Conservation (phyloP, 2,113 vertebrate genomes). For the Benitochromis conjunctus region DNA sequence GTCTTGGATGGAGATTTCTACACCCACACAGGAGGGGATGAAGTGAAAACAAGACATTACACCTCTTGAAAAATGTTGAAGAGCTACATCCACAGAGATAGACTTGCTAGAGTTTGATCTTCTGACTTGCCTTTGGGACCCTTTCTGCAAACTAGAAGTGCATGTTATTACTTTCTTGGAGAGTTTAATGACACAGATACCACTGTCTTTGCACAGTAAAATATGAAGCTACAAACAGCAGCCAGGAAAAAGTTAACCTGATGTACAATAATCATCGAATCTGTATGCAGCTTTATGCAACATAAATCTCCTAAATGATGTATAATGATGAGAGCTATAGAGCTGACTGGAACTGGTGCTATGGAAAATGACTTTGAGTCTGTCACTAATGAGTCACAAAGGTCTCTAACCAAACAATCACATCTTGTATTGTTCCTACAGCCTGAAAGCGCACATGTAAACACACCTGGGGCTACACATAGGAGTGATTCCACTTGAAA, state of each 20-base stretch:
- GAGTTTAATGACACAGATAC: neutral
- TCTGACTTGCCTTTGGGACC: neutral
- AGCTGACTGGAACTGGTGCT: neutral
- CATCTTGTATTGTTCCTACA: rapidly evolving
- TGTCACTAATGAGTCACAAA: neutral
- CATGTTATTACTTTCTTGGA: neutral
- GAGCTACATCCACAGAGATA: neutral
- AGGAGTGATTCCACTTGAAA: neutral
- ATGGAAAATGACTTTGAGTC: neutral
- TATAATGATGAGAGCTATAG: neutral
- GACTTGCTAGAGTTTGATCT: neutral
- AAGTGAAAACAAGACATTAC: neutral
- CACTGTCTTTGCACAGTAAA: neutral
- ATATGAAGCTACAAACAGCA: neutral
- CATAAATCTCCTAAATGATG: neutral
- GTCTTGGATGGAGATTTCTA: neutral
- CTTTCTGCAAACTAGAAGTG: neutral
- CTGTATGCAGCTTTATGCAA: neutral
- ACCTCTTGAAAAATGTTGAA: neutral
- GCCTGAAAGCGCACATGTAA: neutral
- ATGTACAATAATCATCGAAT: neutral
- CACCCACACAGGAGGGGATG: neutral
- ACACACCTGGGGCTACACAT: neutral
- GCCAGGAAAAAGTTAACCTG: neutral
- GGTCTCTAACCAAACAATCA: neutral